A percentile compares a stretch with the other conserved stretches of the same genome.
These are phyloP conservation scores for Enteromius mattozi DNA, from an alignment of 2,797 vertebrate genomes.

Conservation along the genomic window DNA sequence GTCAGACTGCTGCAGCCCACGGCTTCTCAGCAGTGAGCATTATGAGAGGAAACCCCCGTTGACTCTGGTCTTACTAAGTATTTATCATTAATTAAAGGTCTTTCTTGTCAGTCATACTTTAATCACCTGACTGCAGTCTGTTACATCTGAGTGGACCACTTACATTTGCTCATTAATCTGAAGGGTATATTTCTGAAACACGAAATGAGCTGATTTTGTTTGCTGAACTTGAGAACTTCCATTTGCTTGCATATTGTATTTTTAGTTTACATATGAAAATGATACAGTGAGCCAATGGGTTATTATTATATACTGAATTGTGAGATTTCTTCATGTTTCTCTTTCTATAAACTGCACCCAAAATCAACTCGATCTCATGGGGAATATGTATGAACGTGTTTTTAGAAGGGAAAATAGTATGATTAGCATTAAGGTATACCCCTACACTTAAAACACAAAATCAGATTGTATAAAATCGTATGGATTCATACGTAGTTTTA, in stretches of 20 bases:
- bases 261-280: background rate
- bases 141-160: slow-evolving; percentile 16
- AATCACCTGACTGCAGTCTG: slow-evolving; percentile 42
- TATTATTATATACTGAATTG: background rate
- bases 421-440: background rate
- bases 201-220: slow-evolving; percentile 3
- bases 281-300: background rate
- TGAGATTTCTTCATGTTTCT: background rate
- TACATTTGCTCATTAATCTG: background rate
- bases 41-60: slow-evolving; percentile 58
- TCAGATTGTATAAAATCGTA: background rate
- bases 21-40: slow-evolving; percentile 24
- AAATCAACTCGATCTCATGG: background rate
- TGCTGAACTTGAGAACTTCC: background rate
- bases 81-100: slow-evolving; percentile 62
- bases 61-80: slow-evolving; percentile 35
- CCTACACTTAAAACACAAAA: background rate
- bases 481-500: background rate
- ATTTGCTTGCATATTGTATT: background rate
- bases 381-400: background rate
- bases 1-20: slow-evolving; percentile 63
- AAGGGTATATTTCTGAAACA: background rate
- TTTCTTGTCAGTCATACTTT: slow-evolving; percentile 63
- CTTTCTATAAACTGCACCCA: background rate
- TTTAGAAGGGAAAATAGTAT: background rate